Evolutionary conservation across 37 sponge, comb jelly and placozoan genomes (phyloP).

Genomic region (Spongilla lacustris): DNA sequence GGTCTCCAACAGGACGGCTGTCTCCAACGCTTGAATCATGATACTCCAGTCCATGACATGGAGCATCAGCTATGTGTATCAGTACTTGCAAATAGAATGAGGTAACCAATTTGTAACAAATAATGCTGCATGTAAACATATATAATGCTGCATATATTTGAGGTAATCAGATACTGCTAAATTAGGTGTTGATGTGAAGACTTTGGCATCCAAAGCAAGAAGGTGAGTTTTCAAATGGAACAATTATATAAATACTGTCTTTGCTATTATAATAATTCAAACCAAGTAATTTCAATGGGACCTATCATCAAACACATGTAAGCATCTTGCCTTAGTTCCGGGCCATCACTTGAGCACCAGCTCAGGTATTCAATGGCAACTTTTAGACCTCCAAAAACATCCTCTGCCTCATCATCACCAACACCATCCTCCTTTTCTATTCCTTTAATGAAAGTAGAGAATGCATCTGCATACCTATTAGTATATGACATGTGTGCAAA

Average conservation of each 20-base stretch:
- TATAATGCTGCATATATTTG: too few relatives aligned
- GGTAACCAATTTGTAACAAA: background rate
- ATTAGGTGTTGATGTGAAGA: too few relatives aligned
- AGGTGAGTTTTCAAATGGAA: background rate
- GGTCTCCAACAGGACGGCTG: slow-evolving; percentile 74
- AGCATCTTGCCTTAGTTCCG: slow-evolving; percentile 43
- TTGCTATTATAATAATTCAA: background rate
- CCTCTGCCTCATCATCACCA: slow-evolving; percentile 79
- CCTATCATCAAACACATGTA: background rate
- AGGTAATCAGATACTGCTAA: too few relatives aligned
- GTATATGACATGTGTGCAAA: too few relatives aligned
- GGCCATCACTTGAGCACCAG: slow-evolving; percentile 44
- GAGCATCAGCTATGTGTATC: slow-evolving; percentile 80
- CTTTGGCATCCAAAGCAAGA: background rate
- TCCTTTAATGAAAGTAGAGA: background rate
- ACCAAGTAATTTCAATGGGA: background rate
- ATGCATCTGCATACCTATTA: background rate
- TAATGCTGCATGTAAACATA: background rate
- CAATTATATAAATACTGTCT: background rate
- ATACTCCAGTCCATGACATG: slow-evolving; percentile 78
- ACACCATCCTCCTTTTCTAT: slow-evolving; percentile 32
- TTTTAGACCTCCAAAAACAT: slow-evolving; percentile 76
- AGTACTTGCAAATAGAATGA: slow-evolving; percentile 41
- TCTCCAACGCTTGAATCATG: slow-evolving; percentile 33
- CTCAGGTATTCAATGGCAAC: slow-evolving; percentile 33